Evolutionary conservation across 2,797 vertebrate species (phyloP).

Genomic region (Echiichthys vipera): DNA sequence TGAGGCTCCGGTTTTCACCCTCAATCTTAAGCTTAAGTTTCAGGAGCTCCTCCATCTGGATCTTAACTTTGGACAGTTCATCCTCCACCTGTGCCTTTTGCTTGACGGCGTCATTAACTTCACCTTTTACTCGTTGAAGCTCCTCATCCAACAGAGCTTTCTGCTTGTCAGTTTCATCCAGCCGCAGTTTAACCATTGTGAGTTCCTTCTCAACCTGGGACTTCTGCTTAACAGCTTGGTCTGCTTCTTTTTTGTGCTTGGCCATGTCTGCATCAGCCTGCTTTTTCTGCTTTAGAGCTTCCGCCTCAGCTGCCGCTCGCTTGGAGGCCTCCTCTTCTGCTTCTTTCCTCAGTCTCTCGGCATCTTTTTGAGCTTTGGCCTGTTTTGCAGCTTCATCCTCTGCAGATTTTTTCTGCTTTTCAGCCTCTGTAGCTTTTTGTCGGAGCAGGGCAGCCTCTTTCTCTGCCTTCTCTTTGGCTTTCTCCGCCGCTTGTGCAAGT

Average conservation of each 20-base stretch:
- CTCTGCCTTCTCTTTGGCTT: slow-evolving; percentile 89
- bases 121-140: slow-evolving; percentile 92
- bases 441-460: slow-evolving; percentile 88
- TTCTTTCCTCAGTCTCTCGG: slow-evolving; percentile 91
- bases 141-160: slow-evolving; percentile 92
- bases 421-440: slow-evolving; percentile 92
- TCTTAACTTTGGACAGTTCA: slow-evolving; percentile 90
- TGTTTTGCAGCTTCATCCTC: slow-evolving; percentile 91
- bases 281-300: slow-evolving; percentile 90
- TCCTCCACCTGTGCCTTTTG: slow-evolving; percentile 93
- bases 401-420: slow-evolving; percentile 88
- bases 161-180: slow-evolving; percentile 95
- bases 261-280: slow-evolving; percentile 93
- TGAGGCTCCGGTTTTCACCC: slow-evolving; percentile 90
- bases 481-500: slow-evolving; percentile 89
- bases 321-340: slow-evolving; percentile 90
- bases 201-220: slow-evolving; percentile 93
- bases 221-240: slow-evolving; percentile 92
- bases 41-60: slow-evolving; percentile 94
- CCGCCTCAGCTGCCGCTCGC: slow-evolving; percentile 89
- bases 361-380: slow-evolving; percentile 87
- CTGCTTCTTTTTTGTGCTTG: slow-evolving; percentile 93
- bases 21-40: slow-evolving; percentile 92
- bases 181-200: slow-evolving; percentile 86
- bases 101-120: slow-evolving; percentile 89